A percentile compares a stretch with the other conserved stretches of the same genome.
These are phyloP conservation scores for Notolepis coatsorum DNA, from an alignment of 2,797 vertebrate genomes.

Conservation along the genomic window DNA sequence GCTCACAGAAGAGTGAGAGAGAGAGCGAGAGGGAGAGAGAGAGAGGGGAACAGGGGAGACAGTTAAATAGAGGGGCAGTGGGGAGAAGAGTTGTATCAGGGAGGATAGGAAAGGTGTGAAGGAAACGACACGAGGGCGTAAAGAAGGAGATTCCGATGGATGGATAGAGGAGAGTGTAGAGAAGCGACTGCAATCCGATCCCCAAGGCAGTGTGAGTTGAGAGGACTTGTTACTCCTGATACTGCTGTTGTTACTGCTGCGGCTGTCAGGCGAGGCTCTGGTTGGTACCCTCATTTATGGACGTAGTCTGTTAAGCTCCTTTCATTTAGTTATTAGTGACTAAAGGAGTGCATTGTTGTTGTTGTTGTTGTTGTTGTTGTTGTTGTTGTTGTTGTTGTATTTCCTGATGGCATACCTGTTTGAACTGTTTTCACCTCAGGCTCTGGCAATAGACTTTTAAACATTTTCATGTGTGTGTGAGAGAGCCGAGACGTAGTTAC, in stretches of 20 bases:
- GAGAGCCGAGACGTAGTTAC: constrained; percentile 8
- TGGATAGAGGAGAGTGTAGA: constrained; percentile 48
- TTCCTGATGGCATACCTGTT: not conserved
- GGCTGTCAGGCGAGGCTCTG: constrained; percentile 30
- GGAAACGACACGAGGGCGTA: constrained; percentile 41
- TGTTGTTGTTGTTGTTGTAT: not conserved
- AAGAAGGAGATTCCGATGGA: constrained; percentile 59
- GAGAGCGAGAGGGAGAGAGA: constrained; percentile 4
- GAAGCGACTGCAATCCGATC: constrained; percentile 47
- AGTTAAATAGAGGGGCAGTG: constrained; percentile 39
- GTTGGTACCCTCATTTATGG: constrained; percentile 43
- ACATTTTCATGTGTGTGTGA: not conserved
- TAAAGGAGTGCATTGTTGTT: not conserved
- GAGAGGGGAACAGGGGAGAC: constrained; percentile 16
- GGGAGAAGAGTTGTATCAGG: constrained; percentile 45
- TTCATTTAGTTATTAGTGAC: constrained; percentile 14
- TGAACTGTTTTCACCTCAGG: constrained; percentile 33
- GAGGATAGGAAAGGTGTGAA: constrained; percentile 57
- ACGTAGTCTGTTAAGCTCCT: constrained; percentile 53
- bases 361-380: constrained; percentile 13
- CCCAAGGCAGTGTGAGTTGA: constrained; percentile 42
- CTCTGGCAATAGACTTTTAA: constrained; percentile 4
- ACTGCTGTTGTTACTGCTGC: constrained; percentile 44
- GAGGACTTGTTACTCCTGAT: constrained; percentile 48
- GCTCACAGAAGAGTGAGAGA: constrained; percentile 23